phyloP scores from a whole-genome alignment of 1,140 invertebrate genomes.

The Acromyrmex echinatior region DNA sequence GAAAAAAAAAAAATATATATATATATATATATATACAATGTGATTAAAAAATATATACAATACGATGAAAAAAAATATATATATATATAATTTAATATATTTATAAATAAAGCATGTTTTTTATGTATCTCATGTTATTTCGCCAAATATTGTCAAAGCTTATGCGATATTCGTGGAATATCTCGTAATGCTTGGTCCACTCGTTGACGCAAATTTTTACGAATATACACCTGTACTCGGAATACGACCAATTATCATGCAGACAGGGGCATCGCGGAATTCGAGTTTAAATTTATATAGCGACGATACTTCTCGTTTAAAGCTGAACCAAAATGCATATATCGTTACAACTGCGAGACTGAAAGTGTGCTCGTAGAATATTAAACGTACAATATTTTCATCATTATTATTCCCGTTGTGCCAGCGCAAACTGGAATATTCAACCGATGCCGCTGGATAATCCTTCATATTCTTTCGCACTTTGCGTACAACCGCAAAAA shows the following conservation, averaged over 20 bases:
- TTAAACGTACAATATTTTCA: constrained; percentile 61
- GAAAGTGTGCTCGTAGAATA: constrained; percentile 56
- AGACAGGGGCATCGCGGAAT: constrained; percentile 44
- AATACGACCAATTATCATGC: constrained; percentile 55
- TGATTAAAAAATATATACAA: neutral
- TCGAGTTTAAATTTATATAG: constrained; percentile 58
- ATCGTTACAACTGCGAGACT: constrained; percentile 41
- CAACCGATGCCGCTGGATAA: constrained; percentile 47
- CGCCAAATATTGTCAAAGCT: constrained; percentile 11
- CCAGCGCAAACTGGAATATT: constrained; percentile 28
- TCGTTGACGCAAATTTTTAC: constrained; percentile 44
- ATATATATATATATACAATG: neutral
- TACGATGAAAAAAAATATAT: neutral
- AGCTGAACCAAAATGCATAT: constrained; percentile 49
- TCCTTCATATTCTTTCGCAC: constrained; percentile 58
- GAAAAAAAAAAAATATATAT: neutral
- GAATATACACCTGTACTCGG: neutral
- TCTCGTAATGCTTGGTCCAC: constrained; percentile 26
- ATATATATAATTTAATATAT: neutral
- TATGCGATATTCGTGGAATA: constrained; percentile 40
- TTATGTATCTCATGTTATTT: constrained; percentile 19
- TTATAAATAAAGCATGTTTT: constrained; percentile 35
- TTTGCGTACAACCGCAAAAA: constrained; percentile 46
- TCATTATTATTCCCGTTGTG: constrained; percentile 60
- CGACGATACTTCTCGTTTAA: constrained; percentile 54